Base-by-base conservation (phyloP, 2,888 invertebrate genomes). In the Hirtodrosophila cameraria region DNA sequence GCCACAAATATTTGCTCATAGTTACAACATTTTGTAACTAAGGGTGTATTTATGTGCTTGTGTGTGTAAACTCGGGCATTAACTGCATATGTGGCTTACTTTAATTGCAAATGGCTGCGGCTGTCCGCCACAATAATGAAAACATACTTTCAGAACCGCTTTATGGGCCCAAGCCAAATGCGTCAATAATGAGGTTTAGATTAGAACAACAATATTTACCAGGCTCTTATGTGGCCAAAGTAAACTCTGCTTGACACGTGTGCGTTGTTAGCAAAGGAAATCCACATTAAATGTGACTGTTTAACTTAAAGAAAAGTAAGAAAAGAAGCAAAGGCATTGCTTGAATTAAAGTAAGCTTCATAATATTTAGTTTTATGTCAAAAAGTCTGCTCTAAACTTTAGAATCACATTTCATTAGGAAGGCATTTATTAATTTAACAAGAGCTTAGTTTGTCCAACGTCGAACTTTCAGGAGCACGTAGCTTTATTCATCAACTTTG, bases 91-190 rank as follows among this genome's bases (percentile, higher is more conserved):
- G 75, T 58, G 72, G 72, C 72, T 62, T 54, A 62, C 45, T 72
- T 83, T 83, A 80, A 80, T 83, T 80, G 81, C 75, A 80, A 83
- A 77, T 66, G 72, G 65, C 63, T 63, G 68, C 63, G 75, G 68
- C 61, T 71, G 71, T 70, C 68, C 67, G 35, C 71, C 43, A 61
- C n/a, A 66, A 82, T 76, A 76, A 77, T 75, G 78, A 79, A 77
- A 75, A 72, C 83, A 83, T 83, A 80, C 83, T 80, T 83, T 36
- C 59, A 41, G 77, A 63, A 5, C 81, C 81, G 72, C 57, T 74
- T 79, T 74, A 62, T 59, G 63, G 55, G 36, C 59, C 55, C n/a
- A n/a, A 25, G 25, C 64, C 55, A 72, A 80, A 80, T 71, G 83
- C 75, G 79, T 83, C 79, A 80, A 83, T 80, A 80, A 80, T 72